Evolutionary conservation across 1,140 invertebrate genomes (phyloP).

Genomic region (Listronotus bonariensis): DNA sequence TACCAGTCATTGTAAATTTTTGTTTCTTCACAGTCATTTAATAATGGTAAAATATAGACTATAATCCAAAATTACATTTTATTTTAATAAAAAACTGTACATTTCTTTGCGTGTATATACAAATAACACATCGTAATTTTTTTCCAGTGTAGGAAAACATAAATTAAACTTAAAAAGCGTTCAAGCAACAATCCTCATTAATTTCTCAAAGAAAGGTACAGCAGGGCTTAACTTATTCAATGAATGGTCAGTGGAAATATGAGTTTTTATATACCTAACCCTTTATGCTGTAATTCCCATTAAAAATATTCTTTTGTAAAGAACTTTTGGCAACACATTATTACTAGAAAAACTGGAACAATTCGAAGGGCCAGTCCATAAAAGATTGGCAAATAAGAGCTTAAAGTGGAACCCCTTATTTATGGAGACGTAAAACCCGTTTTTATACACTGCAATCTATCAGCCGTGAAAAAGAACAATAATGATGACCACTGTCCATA

Average conservation of each 20-base stretch:
- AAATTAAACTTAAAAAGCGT: too few relatives aligned
- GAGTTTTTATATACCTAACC: too few relatives aligned
- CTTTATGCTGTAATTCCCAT: background rate
- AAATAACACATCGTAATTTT: too few relatives aligned
- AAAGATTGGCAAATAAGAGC: conserved; percentile 33
- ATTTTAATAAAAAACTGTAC: too few relatives aligned
- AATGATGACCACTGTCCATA: conserved; percentile 35
- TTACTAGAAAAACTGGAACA: conserved; percentile 45
- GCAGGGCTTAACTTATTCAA: background rate
- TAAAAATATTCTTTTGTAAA: conserved; percentile 17
- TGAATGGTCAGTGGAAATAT: conserved; percentile 5
- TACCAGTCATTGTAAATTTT: too few relatives aligned
- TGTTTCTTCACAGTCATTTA: too few relatives aligned
- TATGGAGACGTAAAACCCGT: conserved; percentile 32
- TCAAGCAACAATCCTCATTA: too few relatives aligned
- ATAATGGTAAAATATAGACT: too few relatives aligned
- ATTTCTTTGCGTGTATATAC: too few relatives aligned
- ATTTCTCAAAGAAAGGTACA: too few relatives aligned
- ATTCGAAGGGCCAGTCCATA: conserved; percentile 24
- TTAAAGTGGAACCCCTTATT: conserved; percentile 36
- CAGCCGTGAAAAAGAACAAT: conserved; percentile 35
- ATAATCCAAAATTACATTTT: too few relatives aligned
- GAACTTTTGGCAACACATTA: conserved; percentile 42
- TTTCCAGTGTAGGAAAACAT: too few relatives aligned
- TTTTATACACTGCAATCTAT: conserved; percentile 36